Base-by-base conservation (phyloP, 2,113 vertebrate genomes). In the Phrynosoma platyrhinos region DNA sequence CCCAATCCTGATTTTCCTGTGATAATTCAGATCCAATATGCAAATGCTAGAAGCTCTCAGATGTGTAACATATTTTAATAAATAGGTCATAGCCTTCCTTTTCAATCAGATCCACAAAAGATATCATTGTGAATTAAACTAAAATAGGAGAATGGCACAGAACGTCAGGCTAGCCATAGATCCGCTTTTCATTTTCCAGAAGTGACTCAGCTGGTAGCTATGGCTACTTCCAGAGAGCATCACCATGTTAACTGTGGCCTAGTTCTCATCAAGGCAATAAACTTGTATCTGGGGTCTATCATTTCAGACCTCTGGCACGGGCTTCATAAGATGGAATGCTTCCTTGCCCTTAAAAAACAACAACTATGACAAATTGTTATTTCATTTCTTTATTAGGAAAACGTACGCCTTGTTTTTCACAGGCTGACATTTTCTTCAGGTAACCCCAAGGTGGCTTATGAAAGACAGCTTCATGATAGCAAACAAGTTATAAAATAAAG, bases 161-260 rank as follows among this genome's bases (percentile, higher is more conserved):
- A 83, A 92, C 90, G 92, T 27, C 93, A 96, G 91, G 72, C 95
- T 89, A 91, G 87, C 80, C 90, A 93, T 77, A 86, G 87, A 89
- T 91, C 86, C 84, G 91, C 18, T 91, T 86, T 92, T 87, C 84
- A 68, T 89, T 95, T 96, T 94, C 93, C 91, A 92, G 89, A 92
- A 95, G 90, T n/a, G 20, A 92, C 93, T 95, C 94, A 92, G 91
- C 93, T 95, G 79, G 96, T 96, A 95, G 89, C 94, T 88, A 96
- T 96, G 94, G 91, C 87, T 97, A 96, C 95, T 79, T 0, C 1
- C 90, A 93, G 95, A 91, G 91, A 87, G 91, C 74, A 16, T 0
- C 89, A 82, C 83, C 89, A 85, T 0, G 4, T 84, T 92, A 78
- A 53, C 91, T 87, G 90, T 55, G 0, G 8, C 77, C 94, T 88